Evolutionary conservation across 1,140 invertebrate genomes (phyloP).

Genomic region (Anagrus nilaparvatae): DNA sequence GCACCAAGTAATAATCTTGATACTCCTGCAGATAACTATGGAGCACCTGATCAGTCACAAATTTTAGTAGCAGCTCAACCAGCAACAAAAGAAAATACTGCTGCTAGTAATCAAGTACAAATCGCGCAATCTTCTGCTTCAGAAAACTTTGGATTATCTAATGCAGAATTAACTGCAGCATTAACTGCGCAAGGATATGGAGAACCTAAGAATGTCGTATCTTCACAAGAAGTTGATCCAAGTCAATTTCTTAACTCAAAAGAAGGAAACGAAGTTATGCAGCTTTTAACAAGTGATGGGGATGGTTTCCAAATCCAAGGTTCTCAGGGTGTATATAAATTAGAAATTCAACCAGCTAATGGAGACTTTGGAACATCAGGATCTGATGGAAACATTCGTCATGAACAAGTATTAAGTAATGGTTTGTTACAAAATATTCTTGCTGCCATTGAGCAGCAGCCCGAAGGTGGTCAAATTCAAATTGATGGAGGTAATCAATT

Average conservation of each 20-base stretch:
- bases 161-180: conserved; percentile 23
- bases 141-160: conserved; percentile 20
- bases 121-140: conserved; percentile 4
- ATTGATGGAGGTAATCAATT: conserved; percentile 24
- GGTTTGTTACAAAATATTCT: conserved; percentile 69
- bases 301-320: conserved; percentile 53
- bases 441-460: conserved; percentile 57
- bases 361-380: conserved; percentile 32
- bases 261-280: conserved; percentile 29
- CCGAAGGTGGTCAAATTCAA: conserved; percentile 22
- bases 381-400: conserved; percentile 43
- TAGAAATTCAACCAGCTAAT: conserved; percentile 61
- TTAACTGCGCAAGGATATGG: conserved; percentile 25
- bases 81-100: too few relatives aligned
- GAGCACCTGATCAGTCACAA: conserved; percentile 20
- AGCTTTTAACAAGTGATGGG: conserved; percentile 20
- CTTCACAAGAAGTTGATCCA: conserved; percentile 23
- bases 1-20: conserved; percentile 37
- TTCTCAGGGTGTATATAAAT: conserved; percentile 53
- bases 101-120: not conserved
- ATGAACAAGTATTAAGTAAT: conserved; percentile 65
- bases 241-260: conserved; percentile 28
- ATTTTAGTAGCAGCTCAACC: conserved; percentile 12
- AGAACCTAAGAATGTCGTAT: conserved; percentile 21
- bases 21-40: conserved; percentile 23